A percentile compares a stretch with the other conserved stretches of the same genome.
Conservation (phyloP, 2,888 invertebrate species). For the Caenorhabditis virilis region DNA sequence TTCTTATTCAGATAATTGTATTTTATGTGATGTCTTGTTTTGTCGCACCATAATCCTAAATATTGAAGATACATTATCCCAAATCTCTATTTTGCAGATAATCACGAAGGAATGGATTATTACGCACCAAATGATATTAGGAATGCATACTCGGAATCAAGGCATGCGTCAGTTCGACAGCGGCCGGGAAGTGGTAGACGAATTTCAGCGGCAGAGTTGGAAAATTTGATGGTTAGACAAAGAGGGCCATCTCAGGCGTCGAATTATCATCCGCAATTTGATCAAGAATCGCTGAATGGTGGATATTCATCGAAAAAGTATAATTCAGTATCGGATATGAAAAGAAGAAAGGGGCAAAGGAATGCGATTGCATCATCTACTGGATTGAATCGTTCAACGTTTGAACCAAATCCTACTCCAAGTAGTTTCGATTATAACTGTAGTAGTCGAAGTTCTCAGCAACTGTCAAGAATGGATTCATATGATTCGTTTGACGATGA, state of each 20-base stretch:
- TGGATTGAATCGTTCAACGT: slow-evolving; percentile 30
- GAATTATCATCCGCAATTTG: slow-evolving; percentile 27
- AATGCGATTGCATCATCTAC: slow-evolving; percentile 31
- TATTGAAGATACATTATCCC: no score
- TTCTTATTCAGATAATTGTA: no score
- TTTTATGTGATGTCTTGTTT: slow-evolving; percentile 6
- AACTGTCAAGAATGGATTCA: slow-evolving; percentile 41
- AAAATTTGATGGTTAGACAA: slow-evolving; percentile 88
- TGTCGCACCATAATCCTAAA: background rate
- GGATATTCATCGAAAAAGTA: slow-evolving; percentile 75
- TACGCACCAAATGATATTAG: slow-evolving; percentile 47
- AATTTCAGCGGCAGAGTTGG: slow-evolving; percentile 87
- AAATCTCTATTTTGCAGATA: slow-evolving; percentile 16
- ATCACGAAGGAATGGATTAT: slow-evolving; percentile 39
- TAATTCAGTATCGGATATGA: slow-evolving; percentile 93
- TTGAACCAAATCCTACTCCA: slow-evolving; percentile 14
- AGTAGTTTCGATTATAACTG: slow-evolving; percentile 34
- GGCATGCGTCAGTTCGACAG: slow-evolving; percentile 48
- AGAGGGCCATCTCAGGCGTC: slow-evolving; percentile 31
- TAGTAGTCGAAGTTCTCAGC: slow-evolving; percentile 35
- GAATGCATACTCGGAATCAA: slow-evolving; percentile 45
- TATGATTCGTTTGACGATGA: slow-evolving; percentile 52
- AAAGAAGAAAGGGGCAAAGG: slow-evolving; percentile 77
- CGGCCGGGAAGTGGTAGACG: slow-evolving; percentile 70
- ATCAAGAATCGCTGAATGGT: slow-evolving; percentile 41